Evolutionary conservation across 53 echinoderm and acorn worm genomes (phyloP).

Genomic region (Astropecten irregularis): DNA sequence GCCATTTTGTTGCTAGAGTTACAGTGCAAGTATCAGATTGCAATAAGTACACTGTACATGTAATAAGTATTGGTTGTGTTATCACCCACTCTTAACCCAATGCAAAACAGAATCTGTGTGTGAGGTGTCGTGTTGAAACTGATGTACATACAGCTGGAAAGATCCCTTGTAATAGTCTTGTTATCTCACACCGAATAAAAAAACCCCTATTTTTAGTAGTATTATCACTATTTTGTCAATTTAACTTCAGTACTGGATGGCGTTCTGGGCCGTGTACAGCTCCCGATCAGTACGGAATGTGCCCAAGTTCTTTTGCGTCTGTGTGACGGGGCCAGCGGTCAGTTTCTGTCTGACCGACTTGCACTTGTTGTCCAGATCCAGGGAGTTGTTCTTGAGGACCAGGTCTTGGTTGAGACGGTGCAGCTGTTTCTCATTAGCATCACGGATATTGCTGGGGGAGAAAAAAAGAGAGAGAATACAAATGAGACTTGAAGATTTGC

Average conservation of each 20-base stretch:
- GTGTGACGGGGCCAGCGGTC: slow-evolving; percentile 73
- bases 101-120: too few species aligned
- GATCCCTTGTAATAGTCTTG: too few species aligned
- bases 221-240: too few species aligned
- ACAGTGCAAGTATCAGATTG: too few species aligned
- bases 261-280: slow-evolving; percentile 77
- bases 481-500: background rate
- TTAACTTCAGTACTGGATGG: slow-evolving; percentile 36
- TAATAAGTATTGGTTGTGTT: too few species aligned
- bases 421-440: slow-evolving; percentile 93
- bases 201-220: too few species aligned
- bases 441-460: slow-evolving; percentile 78
- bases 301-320: slow-evolving; percentile 90
- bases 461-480: background rate
- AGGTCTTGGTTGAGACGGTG: slow-evolving; percentile 93
- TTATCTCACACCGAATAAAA: too few species aligned
- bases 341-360: slow-evolving; percentile 75
- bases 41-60: too few species aligned
- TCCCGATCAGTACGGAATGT: slow-evolving; percentile 92
- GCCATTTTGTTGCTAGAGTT: too few species aligned
- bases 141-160: too few species aligned
- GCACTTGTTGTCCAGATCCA: slow-evolving; percentile 97
- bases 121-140: too few species aligned
- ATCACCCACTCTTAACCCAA: too few species aligned
- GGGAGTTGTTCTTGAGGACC: slow-evolving; percentile 92